Evolutionary conservation across 2,113 vertebrate species (phyloP).

Genomic region (Megalops atlanticus): DNA sequence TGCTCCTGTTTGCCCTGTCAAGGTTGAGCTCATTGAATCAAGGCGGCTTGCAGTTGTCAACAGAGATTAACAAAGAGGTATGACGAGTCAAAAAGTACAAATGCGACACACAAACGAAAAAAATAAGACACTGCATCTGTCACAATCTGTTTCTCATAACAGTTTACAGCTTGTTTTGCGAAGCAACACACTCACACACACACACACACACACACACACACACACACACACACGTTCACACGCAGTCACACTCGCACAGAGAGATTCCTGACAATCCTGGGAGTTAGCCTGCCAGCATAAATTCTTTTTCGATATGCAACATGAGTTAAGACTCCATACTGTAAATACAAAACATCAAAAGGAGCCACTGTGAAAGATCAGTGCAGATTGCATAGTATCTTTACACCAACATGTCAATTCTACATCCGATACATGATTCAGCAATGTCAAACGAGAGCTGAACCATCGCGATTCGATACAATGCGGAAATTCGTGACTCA

Average conservation of each 20-base stretch:
- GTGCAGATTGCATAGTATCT: constrained; percentile 58
- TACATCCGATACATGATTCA: constrained; percentile 17
- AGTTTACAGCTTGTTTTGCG: constrained; percentile 45
- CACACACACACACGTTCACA: constrained; percentile 27
- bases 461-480: background rate
- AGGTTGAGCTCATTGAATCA: background rate
- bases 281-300: constrained; percentile 48
- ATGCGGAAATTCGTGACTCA: constrained; percentile 29
- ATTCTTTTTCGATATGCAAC: constrained; percentile 51
- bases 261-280: constrained; percentile 11
- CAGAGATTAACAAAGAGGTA: background rate
- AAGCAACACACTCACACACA: constrained; percentile 14
- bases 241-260: constrained; percentile 3
- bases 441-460: background rate
- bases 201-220: constrained; percentile 28
- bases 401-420: constrained; percentile 33
- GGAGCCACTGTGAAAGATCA: constrained; percentile 34
- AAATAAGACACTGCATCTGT: too few species aligned
- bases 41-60: background rate
- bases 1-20: background rate
- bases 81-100: background rate
- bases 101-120: constrained; percentile 5
- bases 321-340: constrained; percentile 46
- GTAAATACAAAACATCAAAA: constrained; percentile 50
- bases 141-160: constrained; percentile 26